phyloP scores from a whole-genome alignment of 2,888 invertebrate genomes.

The Diaprepes abbreviatus region DNA sequence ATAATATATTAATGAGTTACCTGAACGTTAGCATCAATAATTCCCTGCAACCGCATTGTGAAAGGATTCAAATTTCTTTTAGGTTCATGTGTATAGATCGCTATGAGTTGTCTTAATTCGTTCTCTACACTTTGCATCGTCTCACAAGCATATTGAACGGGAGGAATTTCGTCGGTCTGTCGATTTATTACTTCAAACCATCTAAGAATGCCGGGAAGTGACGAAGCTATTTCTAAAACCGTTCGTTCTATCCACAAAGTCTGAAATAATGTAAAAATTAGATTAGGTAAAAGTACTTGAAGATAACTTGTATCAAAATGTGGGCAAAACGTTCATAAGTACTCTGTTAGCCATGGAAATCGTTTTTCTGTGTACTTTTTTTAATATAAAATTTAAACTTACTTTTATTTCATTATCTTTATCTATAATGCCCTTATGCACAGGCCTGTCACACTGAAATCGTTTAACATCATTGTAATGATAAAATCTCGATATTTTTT shows the following conservation, averaged over 20 bases:
- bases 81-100: slow-evolving; percentile 85
- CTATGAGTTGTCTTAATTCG: slow-evolving; percentile 85
- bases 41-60: slow-evolving; percentile 90
- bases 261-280: slow-evolving; percentile 65
- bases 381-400: no score
- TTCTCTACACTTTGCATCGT: slow-evolving; percentile 92
- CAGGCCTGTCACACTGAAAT: slow-evolving; percentile 91
- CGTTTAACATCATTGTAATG: slow-evolving; percentile 91
- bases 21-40: slow-evolving; percentile 70
- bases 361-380: no score
- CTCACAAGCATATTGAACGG: slow-evolving; percentile 91
- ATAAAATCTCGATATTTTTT: slow-evolving; percentile 90
- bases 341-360: no score
- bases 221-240: slow-evolving; percentile 83
- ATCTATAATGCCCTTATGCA: slow-evolving; percentile 91
- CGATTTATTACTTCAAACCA: slow-evolving; percentile 92
- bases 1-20: no score
- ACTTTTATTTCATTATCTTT: slow-evolving; percentile 96
- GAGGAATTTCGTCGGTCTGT: slow-evolving; percentile 83
- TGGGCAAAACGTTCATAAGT: no score
- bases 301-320: no score
- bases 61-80: slow-evolving; percentile 90
- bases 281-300: no score
- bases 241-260: slow-evolving; percentile 96
- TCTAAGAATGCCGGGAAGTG: slow-evolving; percentile 90